These are phyloP conservation scores for Aphrophora alni DNA, from an alignment of 2,888 invertebrate species.

Conservation along the genomic window DNA sequence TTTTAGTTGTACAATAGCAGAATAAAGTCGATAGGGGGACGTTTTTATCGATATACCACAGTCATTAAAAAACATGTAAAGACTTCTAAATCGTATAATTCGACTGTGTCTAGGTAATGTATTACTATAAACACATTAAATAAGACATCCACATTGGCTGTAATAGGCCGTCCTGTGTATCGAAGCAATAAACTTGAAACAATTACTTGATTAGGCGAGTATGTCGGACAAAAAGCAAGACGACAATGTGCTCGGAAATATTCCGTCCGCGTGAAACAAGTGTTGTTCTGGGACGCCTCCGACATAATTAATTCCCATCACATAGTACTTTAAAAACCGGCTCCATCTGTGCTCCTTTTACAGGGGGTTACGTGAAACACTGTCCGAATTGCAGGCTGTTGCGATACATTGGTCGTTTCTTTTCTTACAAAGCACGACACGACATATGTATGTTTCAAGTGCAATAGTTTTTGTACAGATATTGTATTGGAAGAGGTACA, in stretches of 20 bases:
- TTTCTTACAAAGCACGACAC: no score
- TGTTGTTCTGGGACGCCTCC: background rate
- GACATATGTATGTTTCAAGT: no score
- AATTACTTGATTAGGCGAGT: conserved; percentile 7
- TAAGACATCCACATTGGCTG: background rate
- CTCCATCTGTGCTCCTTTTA: background rate
- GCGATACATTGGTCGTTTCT: background rate
- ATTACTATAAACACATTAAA: background rate
- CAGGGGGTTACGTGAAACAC: background rate
- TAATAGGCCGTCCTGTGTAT: background rate
- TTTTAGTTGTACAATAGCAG: no score
- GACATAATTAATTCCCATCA: background rate
- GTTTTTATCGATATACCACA: background rate
- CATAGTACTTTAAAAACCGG: background rate
- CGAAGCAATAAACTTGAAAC: background rate
- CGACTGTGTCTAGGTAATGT: background rate
- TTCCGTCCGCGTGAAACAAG: background rate
- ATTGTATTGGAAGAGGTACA: no score
- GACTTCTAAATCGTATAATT: background rate
- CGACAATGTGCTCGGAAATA: no score
- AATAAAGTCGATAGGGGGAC: no score
- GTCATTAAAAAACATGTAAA: background rate
- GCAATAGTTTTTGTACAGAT: no score
- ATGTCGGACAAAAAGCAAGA: background rate
- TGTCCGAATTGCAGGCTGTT: background rate